Percentiles rank a stretch among this genome's conserved stretches.
Evolutionary conservation across 2,888 invertebrate species (phyloP).

Genomic region (Camptogramma bilineatum): DNA sequence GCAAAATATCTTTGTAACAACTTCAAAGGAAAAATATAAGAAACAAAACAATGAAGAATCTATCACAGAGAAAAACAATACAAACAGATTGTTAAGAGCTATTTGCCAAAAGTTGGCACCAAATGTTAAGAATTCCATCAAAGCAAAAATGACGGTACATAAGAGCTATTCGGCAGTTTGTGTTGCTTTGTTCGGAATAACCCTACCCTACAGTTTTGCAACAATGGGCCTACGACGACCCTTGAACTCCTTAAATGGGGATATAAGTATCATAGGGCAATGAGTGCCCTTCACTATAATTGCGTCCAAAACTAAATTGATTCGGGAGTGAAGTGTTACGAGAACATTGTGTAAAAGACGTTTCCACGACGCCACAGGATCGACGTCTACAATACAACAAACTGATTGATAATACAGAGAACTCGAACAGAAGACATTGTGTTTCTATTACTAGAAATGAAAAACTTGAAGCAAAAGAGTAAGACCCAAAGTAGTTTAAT

Average conservation of each 20-base stretch:
- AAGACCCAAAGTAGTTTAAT: constrained; percentile 10
- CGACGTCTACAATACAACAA: constrained; percentile 2
- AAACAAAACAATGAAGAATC: constrained; percentile 1
- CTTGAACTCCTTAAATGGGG: constrained; percentile 49
- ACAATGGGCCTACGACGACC: constrained; percentile 56
- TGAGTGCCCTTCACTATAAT: constrained; percentile 48
- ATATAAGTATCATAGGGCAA: constrained; percentile 48
- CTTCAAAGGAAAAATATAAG: neutral
- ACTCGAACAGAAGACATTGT: constrained; percentile 17
- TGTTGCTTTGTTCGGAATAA: constrained; percentile 52
- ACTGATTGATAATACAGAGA: constrained; percentile 17
- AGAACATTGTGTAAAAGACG: constrained; percentile 6
- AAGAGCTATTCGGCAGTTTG: constrained; percentile 33
- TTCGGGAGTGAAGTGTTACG: constrained; percentile 15
- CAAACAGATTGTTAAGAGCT: constrained; percentile 1
- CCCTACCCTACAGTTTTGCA: constrained; percentile 55
- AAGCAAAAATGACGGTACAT: constrained; percentile 28
- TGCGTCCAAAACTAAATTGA: constrained; percentile 30
- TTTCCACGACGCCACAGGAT: neutral
- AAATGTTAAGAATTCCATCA: constrained; percentile 15
- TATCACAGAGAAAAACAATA: neutral
- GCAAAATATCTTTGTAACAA: neutral
- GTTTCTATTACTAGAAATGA: neutral
- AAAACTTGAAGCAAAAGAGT: neutral
- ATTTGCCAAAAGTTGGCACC: constrained; percentile 18